Evolutionary conservation across 2,797 vertebrate genomes (phyloP).

Genomic region (Poeciliopsis gracilis): DNA sequence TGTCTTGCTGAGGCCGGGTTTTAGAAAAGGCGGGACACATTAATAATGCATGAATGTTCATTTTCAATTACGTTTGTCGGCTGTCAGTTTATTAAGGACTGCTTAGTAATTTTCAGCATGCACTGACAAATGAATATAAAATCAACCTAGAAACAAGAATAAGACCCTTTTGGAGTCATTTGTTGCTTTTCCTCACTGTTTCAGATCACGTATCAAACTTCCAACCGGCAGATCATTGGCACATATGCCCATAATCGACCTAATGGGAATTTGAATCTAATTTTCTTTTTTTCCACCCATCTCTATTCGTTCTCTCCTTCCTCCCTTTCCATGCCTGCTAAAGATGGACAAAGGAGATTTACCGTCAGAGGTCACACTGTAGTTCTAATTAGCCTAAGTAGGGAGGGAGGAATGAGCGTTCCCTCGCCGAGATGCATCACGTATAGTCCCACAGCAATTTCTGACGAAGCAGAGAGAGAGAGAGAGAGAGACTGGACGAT

Average conservation of each 20-base stretch:
- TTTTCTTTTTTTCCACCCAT: conserved; percentile 34
- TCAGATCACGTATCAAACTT: conserved; percentile 38
- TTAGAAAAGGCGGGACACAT: conserved; percentile 12
- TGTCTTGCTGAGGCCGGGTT: conserved; percentile 29
- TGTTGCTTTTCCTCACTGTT: conserved; percentile 22
- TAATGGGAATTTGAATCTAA: conserved; percentile 64
- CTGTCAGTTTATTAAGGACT: conserved; percentile 23
- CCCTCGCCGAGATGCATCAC: conserved; percentile 59
- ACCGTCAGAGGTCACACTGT: conserved; percentile 71
- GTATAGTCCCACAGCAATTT: conserved; percentile 53
- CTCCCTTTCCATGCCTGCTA: conserved; percentile 33
- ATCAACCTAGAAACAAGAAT: conserved; percentile 24
- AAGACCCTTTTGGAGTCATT: conserved; percentile 35
- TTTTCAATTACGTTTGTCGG: conserved; percentile 53
- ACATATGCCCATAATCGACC: conserved; percentile 52
- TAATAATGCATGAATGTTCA: conserved; percentile 41
- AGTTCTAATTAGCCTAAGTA: conserved; percentile 82
- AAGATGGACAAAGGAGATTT: conserved; percentile 75
- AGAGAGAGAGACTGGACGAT: conserved; percentile 13
- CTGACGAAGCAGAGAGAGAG: conserved; percentile 50
- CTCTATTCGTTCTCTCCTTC: conserved; percentile 10
- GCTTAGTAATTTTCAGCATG: conserved; percentile 13
- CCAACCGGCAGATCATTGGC: conserved; percentile 55
- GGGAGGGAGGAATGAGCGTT: conserved; percentile 68
- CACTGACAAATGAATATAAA: conserved; percentile 3